A percentile compares a stretch with the other conserved stretches of the same genome.
Conservation (phyloP, 2,113 vertebrate species). For the Ardeotis arabs region DNA sequence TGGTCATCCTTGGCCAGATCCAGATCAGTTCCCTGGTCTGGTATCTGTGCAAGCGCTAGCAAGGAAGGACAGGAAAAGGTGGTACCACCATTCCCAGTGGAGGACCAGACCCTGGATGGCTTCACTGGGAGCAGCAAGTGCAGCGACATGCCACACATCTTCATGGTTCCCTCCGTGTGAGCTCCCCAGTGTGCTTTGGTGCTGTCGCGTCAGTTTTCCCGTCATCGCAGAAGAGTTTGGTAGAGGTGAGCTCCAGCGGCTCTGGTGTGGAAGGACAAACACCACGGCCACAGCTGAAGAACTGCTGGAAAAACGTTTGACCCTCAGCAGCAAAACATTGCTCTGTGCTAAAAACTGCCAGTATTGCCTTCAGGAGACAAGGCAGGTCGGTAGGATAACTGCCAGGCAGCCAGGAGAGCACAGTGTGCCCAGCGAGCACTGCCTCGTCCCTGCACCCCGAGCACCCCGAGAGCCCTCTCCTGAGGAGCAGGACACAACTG, state of each 20-base stretch:
- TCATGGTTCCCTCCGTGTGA: rapidly evolving
- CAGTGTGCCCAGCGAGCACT: rapidly evolving
- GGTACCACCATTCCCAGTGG: not conserved
- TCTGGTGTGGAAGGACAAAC: rapidly evolving
- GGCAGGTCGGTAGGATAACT: not conserved
- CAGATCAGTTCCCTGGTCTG: not conserved
- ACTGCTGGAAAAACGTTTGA: not conserved
- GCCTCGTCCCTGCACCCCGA: not conserved
- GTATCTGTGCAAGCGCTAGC: rapidly evolving
- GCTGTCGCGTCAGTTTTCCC: rapidly evolving
- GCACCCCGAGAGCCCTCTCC: not conserved
- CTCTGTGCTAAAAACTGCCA: not conserved
- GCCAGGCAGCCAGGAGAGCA: not conserved
- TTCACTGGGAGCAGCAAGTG: not conserved
- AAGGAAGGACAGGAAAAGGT: not conserved
- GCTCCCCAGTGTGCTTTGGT: not conserved
- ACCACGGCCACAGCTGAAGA: not conserved
- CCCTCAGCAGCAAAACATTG: not conserved
- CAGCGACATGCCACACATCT: not conserved
- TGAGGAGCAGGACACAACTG: rapidly evolving
- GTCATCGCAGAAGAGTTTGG: not conserved
- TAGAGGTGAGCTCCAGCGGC: not conserved
- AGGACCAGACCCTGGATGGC: not conserved
- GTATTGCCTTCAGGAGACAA: not conserved
- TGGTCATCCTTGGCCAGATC: not conserved